Evolutionary conservation across 2,888 invertebrate genomes (phyloP).

Genomic region (Philereme transversata): DNA sequence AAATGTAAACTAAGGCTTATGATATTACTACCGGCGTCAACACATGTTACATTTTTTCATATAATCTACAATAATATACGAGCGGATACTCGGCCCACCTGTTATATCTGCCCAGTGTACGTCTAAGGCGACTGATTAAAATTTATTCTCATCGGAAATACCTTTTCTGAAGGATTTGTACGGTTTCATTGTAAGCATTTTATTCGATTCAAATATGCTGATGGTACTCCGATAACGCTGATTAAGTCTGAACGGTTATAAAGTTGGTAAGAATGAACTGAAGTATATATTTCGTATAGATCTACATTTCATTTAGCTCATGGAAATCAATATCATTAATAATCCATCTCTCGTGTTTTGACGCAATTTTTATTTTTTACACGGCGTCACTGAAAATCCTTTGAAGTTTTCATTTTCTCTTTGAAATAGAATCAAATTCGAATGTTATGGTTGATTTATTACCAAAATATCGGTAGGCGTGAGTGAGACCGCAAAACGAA

Average conservation of each 20-base stretch:
- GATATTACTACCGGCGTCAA: constrained; percentile 48
- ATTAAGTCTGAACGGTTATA: too few relatives aligned
- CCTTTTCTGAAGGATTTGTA: constrained; percentile 41
- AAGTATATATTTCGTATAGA: too few relatives aligned
- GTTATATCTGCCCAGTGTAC: constrained; percentile 48
- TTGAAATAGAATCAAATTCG: constrained; percentile 55
- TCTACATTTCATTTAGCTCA: neutral
- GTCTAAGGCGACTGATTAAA: constrained; percentile 51
- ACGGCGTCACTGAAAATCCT: constrained; percentile 35
- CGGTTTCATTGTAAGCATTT: constrained; percentile 30
- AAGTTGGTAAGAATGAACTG: too few relatives aligned
- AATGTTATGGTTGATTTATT: constrained; percentile 61
- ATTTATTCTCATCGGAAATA: constrained; percentile 51
- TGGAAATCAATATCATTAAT: neutral
- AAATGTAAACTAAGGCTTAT: constrained; percentile 54
- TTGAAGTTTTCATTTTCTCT: constrained; percentile 45
- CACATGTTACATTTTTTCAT: constrained; percentile 64
- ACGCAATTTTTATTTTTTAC: neutral
- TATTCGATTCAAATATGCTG: constrained; percentile 5
- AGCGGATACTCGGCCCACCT: constrained; percentile 52
- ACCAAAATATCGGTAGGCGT: constrained; percentile 49
- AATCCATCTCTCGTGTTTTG: constrained; percentile 2
- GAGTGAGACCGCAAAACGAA: constrained; percentile 40
- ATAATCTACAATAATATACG: constrained; percentile 66
- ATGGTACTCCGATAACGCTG: neutral